Percentiles rank a stretch among this genome's conserved stretches.
phyloP scores from a whole-genome alignment of 1,140 invertebrate genomes.

The Drosophila nannoptera region DNA sequence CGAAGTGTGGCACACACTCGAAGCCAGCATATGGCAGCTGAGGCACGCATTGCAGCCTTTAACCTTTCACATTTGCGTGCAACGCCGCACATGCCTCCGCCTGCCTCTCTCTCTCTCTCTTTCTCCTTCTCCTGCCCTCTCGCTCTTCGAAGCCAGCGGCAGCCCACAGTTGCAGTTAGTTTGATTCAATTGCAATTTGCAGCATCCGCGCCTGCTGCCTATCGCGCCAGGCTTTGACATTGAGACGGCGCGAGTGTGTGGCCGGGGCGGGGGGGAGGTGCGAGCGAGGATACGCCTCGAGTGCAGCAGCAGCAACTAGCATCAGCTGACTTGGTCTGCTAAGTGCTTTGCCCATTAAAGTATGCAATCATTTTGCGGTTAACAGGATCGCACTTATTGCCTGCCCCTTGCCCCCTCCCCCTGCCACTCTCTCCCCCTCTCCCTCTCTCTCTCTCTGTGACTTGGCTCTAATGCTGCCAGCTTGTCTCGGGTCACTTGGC shows the following conservation, averaged over 20 bases:
- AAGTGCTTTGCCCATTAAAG: conserved; percentile 76
- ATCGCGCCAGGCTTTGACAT: conserved; percentile 10
- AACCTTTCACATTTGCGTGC: conserved; percentile 72
- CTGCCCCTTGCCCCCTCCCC: background rate
- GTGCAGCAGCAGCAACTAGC: background rate
- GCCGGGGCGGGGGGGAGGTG: background rate
- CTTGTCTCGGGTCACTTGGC: background rate
- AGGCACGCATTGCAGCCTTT: conserved; percentile 51
- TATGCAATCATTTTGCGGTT: conserved; percentile 75
- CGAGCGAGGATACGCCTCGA: background rate
- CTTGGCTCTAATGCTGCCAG: conserved; percentile 7
- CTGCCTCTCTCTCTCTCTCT: too few species aligned
- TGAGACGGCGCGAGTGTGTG: background rate
- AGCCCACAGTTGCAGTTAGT: conserved; percentile 50
- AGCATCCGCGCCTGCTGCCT: conserved; percentile 26
- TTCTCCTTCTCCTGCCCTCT: too few species aligned
- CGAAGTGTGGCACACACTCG: conserved; percentile 4
- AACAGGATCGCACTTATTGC: conserved; percentile 35
- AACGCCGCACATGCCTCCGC: too few species aligned
- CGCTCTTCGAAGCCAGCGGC: conserved; percentile 5
- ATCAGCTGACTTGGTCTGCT: conserved; percentile 22
- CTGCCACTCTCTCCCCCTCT: background rate
- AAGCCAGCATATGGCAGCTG: conserved; percentile 19
- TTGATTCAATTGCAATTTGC: conserved; percentile 76
- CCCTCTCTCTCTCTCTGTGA: conserved; percentile 1